A percentile compares a stretch with the other conserved stretches of the same genome.
phyloP scores from a whole-genome alignment of 2,797 vertebrate genomes.

The Anas capensis region DNA sequence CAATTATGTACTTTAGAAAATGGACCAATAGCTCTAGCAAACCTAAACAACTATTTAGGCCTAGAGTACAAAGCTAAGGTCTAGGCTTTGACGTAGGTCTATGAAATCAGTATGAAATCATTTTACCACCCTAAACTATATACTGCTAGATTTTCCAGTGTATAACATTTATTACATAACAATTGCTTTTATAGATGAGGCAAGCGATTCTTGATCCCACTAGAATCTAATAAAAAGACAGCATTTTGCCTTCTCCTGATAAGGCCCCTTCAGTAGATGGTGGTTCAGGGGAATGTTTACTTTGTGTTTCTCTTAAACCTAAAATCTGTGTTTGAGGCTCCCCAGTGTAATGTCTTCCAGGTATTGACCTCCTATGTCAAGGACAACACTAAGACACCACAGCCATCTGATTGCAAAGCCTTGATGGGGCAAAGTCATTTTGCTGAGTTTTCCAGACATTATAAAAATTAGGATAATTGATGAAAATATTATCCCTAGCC shows the following conservation, averaged over 20 bases:
- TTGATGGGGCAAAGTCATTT: background rate
- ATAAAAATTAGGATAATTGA: background rate
- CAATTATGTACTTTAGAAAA: background rate
- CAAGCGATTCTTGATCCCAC: background rate
- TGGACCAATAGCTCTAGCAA: background rate
- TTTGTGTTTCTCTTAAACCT: background rate
- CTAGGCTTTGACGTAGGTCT: rapidly evolving
- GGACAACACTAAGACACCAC: background rate
- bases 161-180: background rate
- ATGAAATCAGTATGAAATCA: background rate
- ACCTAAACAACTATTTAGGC: background rate
- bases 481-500: background rate
- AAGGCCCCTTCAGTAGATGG: background rate
- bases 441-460: background rate
- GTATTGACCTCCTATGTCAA: background rate
- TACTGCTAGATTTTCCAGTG: background rate
- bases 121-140: background rate
- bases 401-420: background rate
- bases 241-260: background rate
- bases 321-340: background rate
- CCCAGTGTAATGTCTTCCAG: background rate
- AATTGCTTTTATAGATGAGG: background rate
- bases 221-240: background rate
- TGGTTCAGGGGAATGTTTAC: background rate
- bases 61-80: background rate